A percentile compares a stretch with the other conserved stretches of the same genome.
These are phyloP conservation scores for Dugesia japonica DNA, from an alignment of 2,888 invertebrate genomes.

Conservation along the genomic window DNA sequence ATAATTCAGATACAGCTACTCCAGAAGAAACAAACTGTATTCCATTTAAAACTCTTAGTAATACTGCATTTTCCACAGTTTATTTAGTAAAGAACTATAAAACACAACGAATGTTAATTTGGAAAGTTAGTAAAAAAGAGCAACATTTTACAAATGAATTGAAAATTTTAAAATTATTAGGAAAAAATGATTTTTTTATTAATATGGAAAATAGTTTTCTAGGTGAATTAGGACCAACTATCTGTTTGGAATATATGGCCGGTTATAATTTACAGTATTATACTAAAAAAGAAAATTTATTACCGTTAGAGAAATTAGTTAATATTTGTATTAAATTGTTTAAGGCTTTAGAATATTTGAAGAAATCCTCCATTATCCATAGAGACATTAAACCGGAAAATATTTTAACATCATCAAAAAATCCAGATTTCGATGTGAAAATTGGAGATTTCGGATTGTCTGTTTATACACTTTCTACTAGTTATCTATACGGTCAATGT, in stretches of 20 bases:
- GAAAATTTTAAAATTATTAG: neutral
- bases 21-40: neutral
- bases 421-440: neutral
- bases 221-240: neutral
- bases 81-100: neutral
- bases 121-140: neutral
- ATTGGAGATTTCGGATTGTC: neutral
- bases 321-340: neutral
- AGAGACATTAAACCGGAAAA: slow-evolving; percentile 5
- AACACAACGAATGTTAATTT: neutral
- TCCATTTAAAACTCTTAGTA: neutral
- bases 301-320: neutral
- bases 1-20: no score
- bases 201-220: neutral
- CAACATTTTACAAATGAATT: neutral
- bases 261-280: neutral
- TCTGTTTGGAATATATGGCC: neutral
- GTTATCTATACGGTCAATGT: neutral
- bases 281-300: neutral
- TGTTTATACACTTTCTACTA: neutral
- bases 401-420: neutral
- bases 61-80: neutral
- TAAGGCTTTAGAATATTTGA: neutral
- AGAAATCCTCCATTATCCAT: neutral
- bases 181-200: neutral